Base-by-base conservation (phyloP, 2,888 invertebrate species). In the Brachyptera putata region DNA sequence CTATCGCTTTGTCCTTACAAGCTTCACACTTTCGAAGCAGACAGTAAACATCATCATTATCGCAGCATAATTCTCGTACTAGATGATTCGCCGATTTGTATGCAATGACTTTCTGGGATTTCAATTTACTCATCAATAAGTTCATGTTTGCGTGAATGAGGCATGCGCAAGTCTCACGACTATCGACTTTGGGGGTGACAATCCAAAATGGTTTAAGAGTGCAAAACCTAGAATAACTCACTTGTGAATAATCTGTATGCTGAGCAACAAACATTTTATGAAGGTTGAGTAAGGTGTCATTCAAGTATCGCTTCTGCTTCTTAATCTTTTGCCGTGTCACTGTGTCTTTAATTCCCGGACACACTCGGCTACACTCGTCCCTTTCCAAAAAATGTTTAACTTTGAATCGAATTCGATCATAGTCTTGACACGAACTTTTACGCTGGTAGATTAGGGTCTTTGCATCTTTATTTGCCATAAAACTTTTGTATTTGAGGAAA, bases 201-300 rank as follows among this genome's bases (percentile, higher is more conserved):
- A 70, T 65, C 66, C 67, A 68, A 57, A 68, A 68, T 26, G 67
- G 68, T 59, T 65, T 65, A 36, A 67, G 61, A 49, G 65, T 65
- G 64, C 68, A 64, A 36, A 65, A 66, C 18, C 57, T 46, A 13
- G 59, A 21, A 55, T 65, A 66, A 48, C 61, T 57, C 13, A 65
- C 56, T 59, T 16, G 57, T 22, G 50, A 53, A 22, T 57, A 24
- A 26, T 39, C 60, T 64, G 43, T 34, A 48, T 62, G 21, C 7
- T 5, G 4, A 14, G 30, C 30, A 7, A 30, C 7, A 30, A 30
- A 68, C 56, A 67, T 68, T 57, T 67, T 67, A 64, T 69, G 64
- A 57, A 69, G 64, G 64, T 67, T 68, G 37, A 53, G 11, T 14
- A 70, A 53, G 22, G 64, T 64, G 62, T 69, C 66, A 22, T 41